These are phyloP conservation scores for Pantherophis guttatus DNA, from an alignment of 2,113 vertebrate genomes.

Conservation along the genomic window DNA sequence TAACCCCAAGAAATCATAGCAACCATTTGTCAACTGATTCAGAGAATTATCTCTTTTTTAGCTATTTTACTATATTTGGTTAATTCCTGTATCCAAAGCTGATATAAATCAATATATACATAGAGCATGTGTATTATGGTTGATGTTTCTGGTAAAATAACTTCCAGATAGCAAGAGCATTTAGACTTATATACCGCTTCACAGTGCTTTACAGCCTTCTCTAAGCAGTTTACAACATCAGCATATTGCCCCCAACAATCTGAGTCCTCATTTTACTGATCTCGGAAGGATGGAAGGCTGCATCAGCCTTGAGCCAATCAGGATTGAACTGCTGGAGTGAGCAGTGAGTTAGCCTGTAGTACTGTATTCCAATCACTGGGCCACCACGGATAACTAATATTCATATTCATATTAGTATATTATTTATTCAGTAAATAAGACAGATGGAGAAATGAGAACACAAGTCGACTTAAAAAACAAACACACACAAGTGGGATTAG, in stretches of 20 bases:
- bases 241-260: no score
- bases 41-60: background rate
- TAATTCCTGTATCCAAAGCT: background rate
- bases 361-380: no score
- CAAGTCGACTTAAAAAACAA: no score
- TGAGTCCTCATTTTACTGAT: no score
- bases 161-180: background rate
- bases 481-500: no score
- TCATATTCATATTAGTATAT: background rate
- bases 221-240: no score
- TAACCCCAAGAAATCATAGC: background rate
- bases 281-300: no score
- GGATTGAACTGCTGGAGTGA: no score
- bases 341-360: no score
- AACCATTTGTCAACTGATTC: background rate
- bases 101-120: background rate
- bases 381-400: background rate
- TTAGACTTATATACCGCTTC: no score
- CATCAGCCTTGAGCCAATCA: no score
- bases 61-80: background rate
- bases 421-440: background rate
- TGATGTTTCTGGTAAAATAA: background rate
- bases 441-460: background rate
- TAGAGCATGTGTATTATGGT: background rate
- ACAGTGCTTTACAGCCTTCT: no score